Evolutionary conservation across 2,113 vertebrate species (phyloP).

Genomic region (Nycticryphes semicollaris): DNA sequence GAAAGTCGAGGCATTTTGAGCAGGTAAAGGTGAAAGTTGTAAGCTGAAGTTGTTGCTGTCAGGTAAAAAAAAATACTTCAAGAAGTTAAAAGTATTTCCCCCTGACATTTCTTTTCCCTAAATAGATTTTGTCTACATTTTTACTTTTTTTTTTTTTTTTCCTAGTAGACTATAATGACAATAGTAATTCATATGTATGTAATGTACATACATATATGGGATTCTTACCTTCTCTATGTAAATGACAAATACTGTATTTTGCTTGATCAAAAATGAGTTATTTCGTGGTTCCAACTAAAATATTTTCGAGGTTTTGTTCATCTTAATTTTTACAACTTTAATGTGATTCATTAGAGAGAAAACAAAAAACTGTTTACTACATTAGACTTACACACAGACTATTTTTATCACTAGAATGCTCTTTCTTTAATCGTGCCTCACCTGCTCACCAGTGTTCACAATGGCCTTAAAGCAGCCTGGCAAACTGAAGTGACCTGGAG

Average conservation of each 20-base stretch:
- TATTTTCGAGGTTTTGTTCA: background rate
- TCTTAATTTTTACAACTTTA: background rate
- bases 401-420: background rate
- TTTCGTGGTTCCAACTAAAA: background rate
- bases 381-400: background rate
- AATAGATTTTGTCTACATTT: background rate
- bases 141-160: background rate
- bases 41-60: rapidly evolving
- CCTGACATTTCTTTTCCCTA: background rate
- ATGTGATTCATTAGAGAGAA: background rate
- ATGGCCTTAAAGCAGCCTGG: background rate
- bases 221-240: background rate
- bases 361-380: rapidly evolving
- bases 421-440: background rate
- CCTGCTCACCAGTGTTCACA: background rate
- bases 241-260: background rate
- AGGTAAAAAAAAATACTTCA: background rate
- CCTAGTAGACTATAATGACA: background rate
- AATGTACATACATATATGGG: rapidly evolving
- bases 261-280: background rate
- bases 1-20: background rate
- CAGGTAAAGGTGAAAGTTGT: background rate
- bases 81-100: background rate
- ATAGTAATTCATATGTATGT: background rate
- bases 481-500: background rate